Base-by-base conservation (phyloP, 2,888 invertebrate genomes). In the Galeruca laticollis region DNA sequence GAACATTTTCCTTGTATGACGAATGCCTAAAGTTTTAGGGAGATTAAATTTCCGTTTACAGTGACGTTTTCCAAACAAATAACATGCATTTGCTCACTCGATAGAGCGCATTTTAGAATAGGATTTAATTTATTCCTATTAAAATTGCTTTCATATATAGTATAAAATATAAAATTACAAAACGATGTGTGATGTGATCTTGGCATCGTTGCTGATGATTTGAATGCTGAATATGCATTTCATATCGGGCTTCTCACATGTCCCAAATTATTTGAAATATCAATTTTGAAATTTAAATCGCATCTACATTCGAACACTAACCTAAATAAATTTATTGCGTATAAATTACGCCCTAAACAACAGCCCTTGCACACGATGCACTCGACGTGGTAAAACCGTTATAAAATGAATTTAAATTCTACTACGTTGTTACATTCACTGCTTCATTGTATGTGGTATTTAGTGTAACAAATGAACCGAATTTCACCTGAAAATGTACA, bases 401-500 rank as follows among this genome's bases (percentile, higher is more conserved):
- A 59, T 59, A 59, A 59, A 59, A 59, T 59, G 37, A 20, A 59
- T 59, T 59, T 10, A 59, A 59, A 59, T 40, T 59, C 35, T 20
- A 13, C 57, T 59, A 20, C 33, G 33, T 56, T 56, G 56, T 59
- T 59, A 9, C 37, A 59, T 59, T 37, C 13, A 59, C 37, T 59
- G 37, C 57, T n/a, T 18, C 57, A 20, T 37, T 59, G 57, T 37
- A 59, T 40, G 37, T 18, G 18, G 37, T 37, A 59, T 59, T 59
- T 59, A 40, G 57, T 37, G 37, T n/a, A 59, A 40, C 20, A 59
- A 59, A 59, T 59, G 57, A 37, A 59, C 37, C 21, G 57, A 18
- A 18, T 37, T 59, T 11, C 9, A 59, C 20, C 13, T 59, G 13
- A 13, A 59, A 59, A 59, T 59, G 56, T 56, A 35, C 33, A 13